Percentiles rank a stretch among this genome's conserved stretches.
Evolutionary conservation across 2,888 invertebrate genomes (phyloP).

Genomic region (Campoplex capitator): DNA sequence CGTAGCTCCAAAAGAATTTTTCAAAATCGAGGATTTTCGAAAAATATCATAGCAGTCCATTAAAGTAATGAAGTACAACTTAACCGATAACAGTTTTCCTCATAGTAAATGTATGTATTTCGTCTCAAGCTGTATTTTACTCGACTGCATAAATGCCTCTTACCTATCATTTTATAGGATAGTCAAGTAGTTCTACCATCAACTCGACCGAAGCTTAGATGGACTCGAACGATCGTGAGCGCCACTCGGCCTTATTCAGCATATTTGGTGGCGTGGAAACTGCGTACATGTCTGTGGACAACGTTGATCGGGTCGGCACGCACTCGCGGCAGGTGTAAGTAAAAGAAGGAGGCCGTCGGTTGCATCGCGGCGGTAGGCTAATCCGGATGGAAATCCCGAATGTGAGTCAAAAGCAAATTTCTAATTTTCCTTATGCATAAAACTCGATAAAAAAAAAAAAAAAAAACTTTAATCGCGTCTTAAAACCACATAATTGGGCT

Average conservation of each 20-base stretch:
- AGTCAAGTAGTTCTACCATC: constrained; percentile 20
- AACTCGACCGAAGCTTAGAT: constrained; percentile 58
- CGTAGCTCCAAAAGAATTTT: neutral
- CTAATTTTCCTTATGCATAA: constrained; percentile 19
- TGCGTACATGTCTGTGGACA: constrained; percentile 40
- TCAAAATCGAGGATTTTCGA: neutral
- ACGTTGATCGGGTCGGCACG: constrained; percentile 23
- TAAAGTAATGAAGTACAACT: neutral
- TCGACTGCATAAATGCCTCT: constrained; percentile 10
- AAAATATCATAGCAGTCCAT: neutral
- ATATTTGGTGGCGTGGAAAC: constrained; percentile 70
- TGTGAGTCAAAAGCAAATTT: constrained; percentile 21
- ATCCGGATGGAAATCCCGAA: constrained; percentile 53
- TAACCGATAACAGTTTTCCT: neutral
- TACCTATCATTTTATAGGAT: constrained; percentile 23
- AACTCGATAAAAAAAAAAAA: no score
- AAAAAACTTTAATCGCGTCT: constrained; percentile 10
- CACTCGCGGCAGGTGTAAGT: constrained; percentile 59
- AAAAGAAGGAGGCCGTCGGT: constrained; percentile 62
- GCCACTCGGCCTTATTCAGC: constrained; percentile 71
- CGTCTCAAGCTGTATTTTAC: neutral
- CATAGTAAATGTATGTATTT: neutral
- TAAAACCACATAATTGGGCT: constrained; percentile 10
- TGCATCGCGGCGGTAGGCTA: constrained; percentile 56
- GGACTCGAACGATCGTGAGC: constrained; percentile 67